These are phyloP conservation scores for Choreutis nemorana DNA, from an alignment of 2,888 invertebrate species.

Conservation along the genomic window DNA sequence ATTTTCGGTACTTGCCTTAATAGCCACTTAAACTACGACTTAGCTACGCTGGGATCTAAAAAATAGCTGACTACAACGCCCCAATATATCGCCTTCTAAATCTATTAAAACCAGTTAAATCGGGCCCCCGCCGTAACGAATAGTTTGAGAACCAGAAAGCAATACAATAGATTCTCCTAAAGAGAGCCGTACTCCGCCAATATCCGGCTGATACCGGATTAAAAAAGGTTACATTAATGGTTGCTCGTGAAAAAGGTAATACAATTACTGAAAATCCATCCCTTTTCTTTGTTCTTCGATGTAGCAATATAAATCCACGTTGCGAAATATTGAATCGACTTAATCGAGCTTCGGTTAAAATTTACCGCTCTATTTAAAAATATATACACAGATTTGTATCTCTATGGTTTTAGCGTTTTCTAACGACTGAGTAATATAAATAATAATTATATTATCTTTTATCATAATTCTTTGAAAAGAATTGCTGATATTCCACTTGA, in stretches of 20 bases:
- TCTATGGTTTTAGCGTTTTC: no score
- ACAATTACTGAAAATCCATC: slow-evolving; percentile 49
- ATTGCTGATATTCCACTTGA: no score
- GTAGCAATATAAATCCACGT: no score
- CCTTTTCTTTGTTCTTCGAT: slow-evolving; percentile 35
- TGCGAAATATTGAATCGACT: no score
- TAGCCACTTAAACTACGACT: neutral
- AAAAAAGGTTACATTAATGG: slow-evolving; percentile 54
- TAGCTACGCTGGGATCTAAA: slow-evolving; percentile 7
- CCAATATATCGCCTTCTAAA: slow-evolving; percentile 31
- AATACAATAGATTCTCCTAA: slow-evolving; percentile 50
- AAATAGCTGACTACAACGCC: slow-evolving; percentile 26
- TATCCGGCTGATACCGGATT: slow-evolving; percentile 53
- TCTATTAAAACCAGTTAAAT: slow-evolving; percentile 48
- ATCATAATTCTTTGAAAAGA: no score
- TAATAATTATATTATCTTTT: no score
- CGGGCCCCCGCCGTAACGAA: slow-evolving; percentile 43
- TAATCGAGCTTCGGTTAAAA: no score
- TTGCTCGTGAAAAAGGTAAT: slow-evolving; percentile 44
- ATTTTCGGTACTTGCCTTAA: slow-evolving; percentile 1
- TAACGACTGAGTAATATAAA: no score
- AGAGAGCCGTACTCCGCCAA: slow-evolving; percentile 49
- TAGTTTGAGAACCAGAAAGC: slow-evolving; percentile 41
- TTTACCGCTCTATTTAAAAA: no score
- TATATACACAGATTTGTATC: no score